A percentile compares a stretch with the other conserved stretches of the same genome.
phyloP scores from a whole-genome alignment of 2,113 vertebrate genomes.

The Turdus rufiventris region DNA sequence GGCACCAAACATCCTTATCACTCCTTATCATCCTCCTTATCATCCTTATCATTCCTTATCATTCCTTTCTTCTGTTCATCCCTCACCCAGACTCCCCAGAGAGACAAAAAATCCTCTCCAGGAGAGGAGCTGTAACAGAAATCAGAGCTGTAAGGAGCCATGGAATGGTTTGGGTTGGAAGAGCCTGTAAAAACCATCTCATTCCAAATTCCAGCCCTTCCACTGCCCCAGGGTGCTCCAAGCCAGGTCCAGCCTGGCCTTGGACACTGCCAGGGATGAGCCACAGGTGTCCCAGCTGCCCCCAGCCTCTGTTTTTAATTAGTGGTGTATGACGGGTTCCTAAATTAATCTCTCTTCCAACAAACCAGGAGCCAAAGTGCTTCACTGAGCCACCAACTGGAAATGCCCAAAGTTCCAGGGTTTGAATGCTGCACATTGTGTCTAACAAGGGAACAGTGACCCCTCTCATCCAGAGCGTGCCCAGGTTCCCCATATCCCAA shows the following conservation, averaged over 20 bases:
- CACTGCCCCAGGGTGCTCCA: background rate
- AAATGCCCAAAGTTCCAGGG: background rate
- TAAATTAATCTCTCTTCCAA: background rate
- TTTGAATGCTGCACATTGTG: background rate
- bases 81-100: background rate
- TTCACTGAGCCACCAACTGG: background rate
- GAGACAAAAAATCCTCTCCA: background rate
- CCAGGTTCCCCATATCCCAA: background rate
- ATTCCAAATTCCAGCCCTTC: background rate
- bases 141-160: background rate
- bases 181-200: fast-evolving
- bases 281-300: background rate
- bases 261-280: background rate
- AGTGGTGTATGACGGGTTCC: background rate
- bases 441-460: background rate
- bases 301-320: background rate
- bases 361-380: background rate
- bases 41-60: fast-evolving
- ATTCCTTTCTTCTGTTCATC: fast-evolving
- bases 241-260: fast-evolving
- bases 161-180: background rate
- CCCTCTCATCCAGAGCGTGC: background rate
- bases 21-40: background rate
- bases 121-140: background rate
- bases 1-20: background rate